Base-by-base conservation (phyloP, 2,888 invertebrate species). In the Osmoderma eremita region DNA sequence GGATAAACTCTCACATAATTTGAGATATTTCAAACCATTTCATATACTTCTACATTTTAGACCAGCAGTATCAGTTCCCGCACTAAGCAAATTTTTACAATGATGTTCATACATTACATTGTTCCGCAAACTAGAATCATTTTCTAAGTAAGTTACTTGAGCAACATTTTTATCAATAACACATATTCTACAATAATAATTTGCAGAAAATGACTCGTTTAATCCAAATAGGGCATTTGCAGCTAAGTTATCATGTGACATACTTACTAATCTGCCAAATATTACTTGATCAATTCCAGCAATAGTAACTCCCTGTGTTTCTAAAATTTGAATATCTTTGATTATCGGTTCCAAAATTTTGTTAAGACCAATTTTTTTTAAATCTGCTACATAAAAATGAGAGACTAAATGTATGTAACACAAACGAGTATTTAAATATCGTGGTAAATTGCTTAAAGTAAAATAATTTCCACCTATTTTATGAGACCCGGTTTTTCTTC, bases 121-220 rank as follows among this genome's bases (percentile, higher is more conserved):
- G 41, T 41, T 30, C 15, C 15, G 13, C 15, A 51, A 62, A 41
- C 69, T 36, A n/a, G 41, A 15, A 53, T 56, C 22, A 63, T 68
- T 54, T 45, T 69, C 61, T 8, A 54, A 8, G 38, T 30, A 63
- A 13, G 67, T n/a, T 45, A 20, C 24, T 42, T 65, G 18, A 38
- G 45, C 20, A 38, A 50, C 39, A 42, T 30, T 22, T 65, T 69
- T 73, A 20, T 58, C 42, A 20, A 58, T 38, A 10, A 67, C 24
- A 65, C 75, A 75, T 63, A 71, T 67, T 53, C 74, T 51, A 65
- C 72, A 75, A 61, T 45, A 73, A 51, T 72, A 63, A n/a, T 49
- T 68, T 10, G 75, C 74, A 42, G 51, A 58, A 66, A 75, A 75
- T 20, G 73, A 73, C 65, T 75, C 72, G 3, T 71, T 71, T 63